Conservation (phyloP, 2,797 vertebrate species). For the Hydrophis major region DNA sequence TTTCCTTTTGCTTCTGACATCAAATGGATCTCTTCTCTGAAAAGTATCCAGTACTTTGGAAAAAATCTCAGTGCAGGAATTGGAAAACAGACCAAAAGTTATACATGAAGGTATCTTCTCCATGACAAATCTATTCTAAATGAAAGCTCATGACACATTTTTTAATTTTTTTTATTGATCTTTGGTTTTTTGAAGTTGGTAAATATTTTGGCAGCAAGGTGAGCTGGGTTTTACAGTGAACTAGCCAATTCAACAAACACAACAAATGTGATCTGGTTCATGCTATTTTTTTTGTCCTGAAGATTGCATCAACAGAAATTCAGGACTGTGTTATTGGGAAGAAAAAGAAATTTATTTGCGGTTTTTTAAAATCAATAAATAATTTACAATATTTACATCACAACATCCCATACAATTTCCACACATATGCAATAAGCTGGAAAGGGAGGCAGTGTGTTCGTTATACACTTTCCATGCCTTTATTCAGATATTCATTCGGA, state of each 20-base stretch:
- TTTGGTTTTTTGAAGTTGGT: not conserved
- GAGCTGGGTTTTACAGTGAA: not conserved
- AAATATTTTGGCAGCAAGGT: not conserved
- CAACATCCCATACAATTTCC: constrained; percentile 74
- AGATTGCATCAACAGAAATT: not conserved
- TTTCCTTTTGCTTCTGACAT: not conserved
- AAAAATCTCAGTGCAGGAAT: not conserved
- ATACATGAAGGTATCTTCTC: not conserved
- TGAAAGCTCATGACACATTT: not conserved
- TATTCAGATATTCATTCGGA: constrained; percentile 1
- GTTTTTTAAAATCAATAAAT: constrained; percentile 89
- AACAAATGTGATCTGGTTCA: too few species aligned
- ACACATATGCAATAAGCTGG: constrained; percentile 62
- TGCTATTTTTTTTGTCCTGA: not conserved
- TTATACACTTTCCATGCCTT: not conserved
- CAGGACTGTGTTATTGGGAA: constrained; percentile 34
- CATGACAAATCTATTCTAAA: not conserved
- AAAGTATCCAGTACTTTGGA: not conserved
- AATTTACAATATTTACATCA: constrained; percentile 96
- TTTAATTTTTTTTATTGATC: not conserved
- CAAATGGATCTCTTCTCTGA: not conserved
- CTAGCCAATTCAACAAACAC: not conserved
- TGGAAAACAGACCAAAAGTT: not conserved
- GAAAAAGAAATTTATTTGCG: constrained; percentile 70
- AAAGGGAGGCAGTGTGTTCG: not conserved